Conservation (phyloP, 92 coral and sea anemone species). For the Pocillopora grandis region DNA sequence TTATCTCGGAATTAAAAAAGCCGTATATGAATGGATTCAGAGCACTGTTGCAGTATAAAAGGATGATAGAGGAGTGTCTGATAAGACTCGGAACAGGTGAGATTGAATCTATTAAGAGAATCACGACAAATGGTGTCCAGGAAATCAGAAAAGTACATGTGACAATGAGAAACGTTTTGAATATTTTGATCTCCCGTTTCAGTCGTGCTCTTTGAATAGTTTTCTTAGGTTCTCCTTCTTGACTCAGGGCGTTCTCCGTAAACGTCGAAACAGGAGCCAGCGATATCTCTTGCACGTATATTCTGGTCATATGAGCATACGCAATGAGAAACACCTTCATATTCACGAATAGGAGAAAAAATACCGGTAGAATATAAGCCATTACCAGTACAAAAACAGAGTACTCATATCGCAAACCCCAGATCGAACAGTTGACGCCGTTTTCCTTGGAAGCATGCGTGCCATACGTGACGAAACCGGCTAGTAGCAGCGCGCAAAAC, state of each 20-base stretch:
- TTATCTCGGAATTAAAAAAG: conserved; percentile 62
- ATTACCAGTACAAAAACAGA: conserved; percentile 13
- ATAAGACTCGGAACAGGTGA: conserved; percentile 23
- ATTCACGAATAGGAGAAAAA: conserved; percentile 69
- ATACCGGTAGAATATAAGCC: conserved; percentile 46
- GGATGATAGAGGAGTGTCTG: conserved; percentile 49
- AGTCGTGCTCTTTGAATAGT: conserved; percentile 17
- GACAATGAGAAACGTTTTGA: conserved; percentile 69
- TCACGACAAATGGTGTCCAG: conserved; percentile 76
- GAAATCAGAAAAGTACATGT: conserved; percentile 61
- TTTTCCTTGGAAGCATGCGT: conserved; percentile 22
- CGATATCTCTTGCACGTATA: conserved; percentile 39
- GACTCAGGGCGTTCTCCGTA: background rate
- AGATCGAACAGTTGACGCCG: conserved; percentile 46
- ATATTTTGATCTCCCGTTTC: conserved; percentile 61
- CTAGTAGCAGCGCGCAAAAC: conserved; percentile 33
- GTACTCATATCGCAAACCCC: conserved; percentile 51
- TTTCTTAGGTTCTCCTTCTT: background rate
- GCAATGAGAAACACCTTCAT: conserved; percentile 59
- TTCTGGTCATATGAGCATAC: conserved; percentile 54
- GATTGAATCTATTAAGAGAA: conserved; percentile 51
- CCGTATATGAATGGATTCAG: conserved; percentile 73
- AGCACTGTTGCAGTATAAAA: conserved; percentile 77
- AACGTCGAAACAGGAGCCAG: background rate
- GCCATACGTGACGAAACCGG: conserved; percentile 40